A percentile compares a stretch with the other conserved stretches of the same genome.
phyloP scores from a whole-genome alignment of 2,888 invertebrate genomes.

The Orchesellides sinensis region DNA sequence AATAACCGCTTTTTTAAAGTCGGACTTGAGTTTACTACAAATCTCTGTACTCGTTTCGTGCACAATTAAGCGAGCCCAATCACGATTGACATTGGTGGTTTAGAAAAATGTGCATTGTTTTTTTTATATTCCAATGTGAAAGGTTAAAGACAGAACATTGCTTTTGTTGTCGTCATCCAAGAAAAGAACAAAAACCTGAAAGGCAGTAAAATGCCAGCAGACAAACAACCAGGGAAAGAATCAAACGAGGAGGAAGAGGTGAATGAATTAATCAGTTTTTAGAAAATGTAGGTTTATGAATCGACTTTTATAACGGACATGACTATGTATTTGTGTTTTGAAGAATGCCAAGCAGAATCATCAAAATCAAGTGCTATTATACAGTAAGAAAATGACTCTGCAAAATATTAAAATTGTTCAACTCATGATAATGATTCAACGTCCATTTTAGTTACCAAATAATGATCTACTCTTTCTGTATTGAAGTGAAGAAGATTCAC shows the following conservation, averaged over 20 bases:
- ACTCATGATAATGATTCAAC: background rate
- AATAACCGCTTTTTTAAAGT: too few relatives aligned
- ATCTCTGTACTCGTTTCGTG: too few relatives aligned
- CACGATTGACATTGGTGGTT: too few relatives aligned
- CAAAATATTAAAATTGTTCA: constrained; percentile 29
- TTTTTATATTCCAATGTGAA: too few relatives aligned
- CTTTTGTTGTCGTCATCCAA: too few relatives aligned
- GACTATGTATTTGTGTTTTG: too few relatives aligned
- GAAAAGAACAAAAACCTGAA: background rate
- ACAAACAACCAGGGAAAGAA: too few relatives aligned
- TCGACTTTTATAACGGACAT: constrained; percentile 24
- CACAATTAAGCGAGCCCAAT: too few relatives aligned
- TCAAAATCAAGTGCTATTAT: background rate
- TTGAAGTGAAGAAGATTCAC: constrained; percentile 36
- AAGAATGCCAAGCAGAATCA: too few relatives aligned
- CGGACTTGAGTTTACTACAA: too few relatives aligned
- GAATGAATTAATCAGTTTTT: background rate
- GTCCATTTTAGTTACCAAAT: background rate
- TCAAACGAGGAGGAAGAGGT: background rate
- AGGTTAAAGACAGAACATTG: background rate
- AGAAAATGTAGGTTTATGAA: constrained; percentile 12
- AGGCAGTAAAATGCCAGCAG: too few relatives aligned
- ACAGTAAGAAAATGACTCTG: constrained; percentile 26
- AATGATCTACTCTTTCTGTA: constrained; percentile 13
- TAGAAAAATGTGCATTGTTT: too few relatives aligned